A percentile compares a stretch with the other conserved stretches of the same genome.
Evolutionary conservation across 2,113 vertebrate genomes (phyloP).

Genomic region (Aix galericulata): DNA sequence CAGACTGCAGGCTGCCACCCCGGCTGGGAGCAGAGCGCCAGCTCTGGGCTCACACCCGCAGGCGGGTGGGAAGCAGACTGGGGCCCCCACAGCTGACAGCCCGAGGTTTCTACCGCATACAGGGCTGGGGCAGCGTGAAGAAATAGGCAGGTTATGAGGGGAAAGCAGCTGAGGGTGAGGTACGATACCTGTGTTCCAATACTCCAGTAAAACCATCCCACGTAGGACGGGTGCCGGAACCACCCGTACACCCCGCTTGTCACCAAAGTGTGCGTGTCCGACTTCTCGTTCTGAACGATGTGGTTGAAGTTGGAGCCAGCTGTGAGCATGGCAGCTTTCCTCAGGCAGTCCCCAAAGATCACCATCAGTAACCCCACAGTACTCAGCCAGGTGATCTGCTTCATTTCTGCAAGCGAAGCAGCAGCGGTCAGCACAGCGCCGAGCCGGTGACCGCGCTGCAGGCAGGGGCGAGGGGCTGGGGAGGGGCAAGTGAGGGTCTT

Average conservation of each 20-base stretch:
- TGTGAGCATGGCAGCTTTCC: slow-evolving; percentile 95
- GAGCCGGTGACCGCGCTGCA: background rate
- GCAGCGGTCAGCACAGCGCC: background rate
- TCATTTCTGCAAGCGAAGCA: slow-evolving; percentile 82
- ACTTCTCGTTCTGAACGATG: slow-evolving; percentile 97
- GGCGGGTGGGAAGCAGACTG: background rate
- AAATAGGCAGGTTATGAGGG: fast-evolving
- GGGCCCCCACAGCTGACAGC: background rate
- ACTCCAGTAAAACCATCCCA: slow-evolving; percentile 99
- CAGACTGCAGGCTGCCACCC: fast-evolving
- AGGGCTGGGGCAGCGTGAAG: background rate
- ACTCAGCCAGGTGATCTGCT: slow-evolving; percentile 93
- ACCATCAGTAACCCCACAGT: slow-evolving; percentile 90
- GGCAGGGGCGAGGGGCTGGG: fast-evolving
- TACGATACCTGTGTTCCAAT: slow-evolving; percentile 92
- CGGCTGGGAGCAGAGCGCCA: fast-evolving
- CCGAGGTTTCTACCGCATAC: background rate
- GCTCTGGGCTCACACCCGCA: background rate
- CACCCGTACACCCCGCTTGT: slow-evolving; percentile 91
- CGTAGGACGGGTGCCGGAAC: slow-evolving; percentile 96
- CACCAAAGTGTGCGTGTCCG: slow-evolving; percentile 92
- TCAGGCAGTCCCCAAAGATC: slow-evolving; percentile 89
- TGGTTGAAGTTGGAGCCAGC: slow-evolving; percentile 99
- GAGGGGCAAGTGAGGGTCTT: background rate
- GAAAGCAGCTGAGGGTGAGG: fast-evolving